phyloP scores from a whole-genome alignment of 2,113 vertebrate genomes.

The Anhinga anhinga region DNA sequence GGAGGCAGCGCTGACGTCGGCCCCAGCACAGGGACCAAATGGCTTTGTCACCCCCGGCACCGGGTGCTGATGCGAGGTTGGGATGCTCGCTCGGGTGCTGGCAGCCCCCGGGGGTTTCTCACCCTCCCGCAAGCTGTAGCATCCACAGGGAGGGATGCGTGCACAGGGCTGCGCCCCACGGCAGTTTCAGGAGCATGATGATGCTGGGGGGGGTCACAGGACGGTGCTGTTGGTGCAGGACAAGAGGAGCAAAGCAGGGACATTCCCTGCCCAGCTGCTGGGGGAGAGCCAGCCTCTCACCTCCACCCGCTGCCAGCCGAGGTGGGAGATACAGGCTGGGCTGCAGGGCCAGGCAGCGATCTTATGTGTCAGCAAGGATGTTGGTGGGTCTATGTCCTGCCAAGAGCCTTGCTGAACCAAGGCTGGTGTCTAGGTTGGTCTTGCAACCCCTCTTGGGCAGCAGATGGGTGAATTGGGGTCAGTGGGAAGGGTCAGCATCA shows the following conservation, averaged over 20 bases:
- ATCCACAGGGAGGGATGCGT: accelerated
- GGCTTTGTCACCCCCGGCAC: not conserved
- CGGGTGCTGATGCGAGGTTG: accelerated
- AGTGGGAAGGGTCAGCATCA: not conserved
- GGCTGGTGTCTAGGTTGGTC: not conserved
- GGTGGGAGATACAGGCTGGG: not conserved
- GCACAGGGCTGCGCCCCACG: accelerated
- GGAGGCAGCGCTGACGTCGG: accelerated
- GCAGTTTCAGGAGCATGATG: accelerated
- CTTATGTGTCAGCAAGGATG: accelerated
- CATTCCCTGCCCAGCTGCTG: accelerated
- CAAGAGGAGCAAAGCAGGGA: not conserved
- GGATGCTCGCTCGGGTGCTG: not conserved
- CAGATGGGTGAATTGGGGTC: accelerated
- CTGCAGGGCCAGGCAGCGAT: not conserved
- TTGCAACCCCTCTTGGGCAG: accelerated
- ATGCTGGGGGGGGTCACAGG: not conserved
- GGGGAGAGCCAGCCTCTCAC: not conserved
- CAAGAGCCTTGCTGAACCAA: not conserved
- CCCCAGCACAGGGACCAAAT: not conserved
- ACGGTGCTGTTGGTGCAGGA: not conserved
- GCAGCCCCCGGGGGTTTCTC: not conserved
- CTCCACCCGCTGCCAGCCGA: accelerated
- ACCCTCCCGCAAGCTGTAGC: not conserved
- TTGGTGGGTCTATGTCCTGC: not conserved